Base-by-base conservation (phyloP, 2,797 vertebrate species). In the Hydrocynus forskahlii region DNA sequence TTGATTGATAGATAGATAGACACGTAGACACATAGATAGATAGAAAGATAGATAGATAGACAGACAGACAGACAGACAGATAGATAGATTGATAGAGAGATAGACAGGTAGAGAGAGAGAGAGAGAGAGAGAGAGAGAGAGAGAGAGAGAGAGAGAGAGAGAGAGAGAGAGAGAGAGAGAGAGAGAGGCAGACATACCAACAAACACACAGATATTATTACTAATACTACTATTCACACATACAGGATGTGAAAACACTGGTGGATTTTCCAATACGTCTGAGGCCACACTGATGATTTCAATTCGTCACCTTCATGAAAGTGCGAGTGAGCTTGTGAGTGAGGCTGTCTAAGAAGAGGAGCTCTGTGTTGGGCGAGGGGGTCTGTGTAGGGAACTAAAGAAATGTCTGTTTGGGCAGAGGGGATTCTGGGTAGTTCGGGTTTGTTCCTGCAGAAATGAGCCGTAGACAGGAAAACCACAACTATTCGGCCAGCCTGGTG, bases 401-500 rank as follows among this genome's bases (percentile, higher is more conserved):
- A 16, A 54, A 71, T 52, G 78, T 38, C 77, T 80, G 82, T 80
- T 70, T 80, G 55, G 59, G 54, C 67, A 5, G 71, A 43, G 75
- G 80, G 64, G 66, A 55, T 19, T 5, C 57, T 76, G 66, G 80
- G 48, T 69, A 55, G 45, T 71, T 81, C 64, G 10, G 17, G 67
- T 19, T 70, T 17, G 19, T 43, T 77, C 59, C 71, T 19, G 60
- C 43, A 43, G 25, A 43, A 60, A 73, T 75, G 52, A 60, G 69
- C 74, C 40, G 52, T 67, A 76, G 75, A 63, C 81, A 84, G 82
- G 85, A 85, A 83, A 84, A 81, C 75, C 85, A 79, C 85, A 84
- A 75, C 52, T 76, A 79, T 87, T 81, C 68, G 71, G 19, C 75
- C n/a, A 52, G 40, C 62, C 71, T 23, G 9, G 57, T 21, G 29